Percentiles rank a stretch among this genome's conserved stretches.
Evolutionary conservation across 2,888 invertebrate genomes (phyloP).

Genomic region (Ptycholaimellus sp.): DNA sequence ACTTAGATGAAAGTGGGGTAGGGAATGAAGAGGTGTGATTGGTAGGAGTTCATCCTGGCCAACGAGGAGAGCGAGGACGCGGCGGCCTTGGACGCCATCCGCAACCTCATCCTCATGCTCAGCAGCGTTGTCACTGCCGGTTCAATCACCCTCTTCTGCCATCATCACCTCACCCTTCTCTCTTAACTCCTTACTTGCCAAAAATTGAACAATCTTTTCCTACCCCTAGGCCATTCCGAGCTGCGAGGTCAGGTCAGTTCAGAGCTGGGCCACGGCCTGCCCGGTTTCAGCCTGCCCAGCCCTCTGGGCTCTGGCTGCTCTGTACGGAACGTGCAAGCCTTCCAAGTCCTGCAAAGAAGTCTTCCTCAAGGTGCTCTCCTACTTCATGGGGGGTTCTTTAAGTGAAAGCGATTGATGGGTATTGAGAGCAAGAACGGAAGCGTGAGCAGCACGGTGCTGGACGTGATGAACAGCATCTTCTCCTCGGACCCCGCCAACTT

Average conservation of each 20-base stretch:
- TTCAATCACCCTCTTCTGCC: neutral
- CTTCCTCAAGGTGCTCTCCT: slow-evolving; percentile 50
- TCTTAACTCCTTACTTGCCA: too few relatives aligned
- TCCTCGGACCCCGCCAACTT: slow-evolving; percentile 94
- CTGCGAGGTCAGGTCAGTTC: neutral
- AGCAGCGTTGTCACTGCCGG: slow-evolving; percentile 83
- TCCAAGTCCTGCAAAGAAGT: slow-evolving; percentile 77
- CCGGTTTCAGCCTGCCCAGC: slow-evolving; percentile 71
- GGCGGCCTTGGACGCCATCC: slow-evolving; percentile 65
- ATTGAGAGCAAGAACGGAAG: too few relatives aligned
- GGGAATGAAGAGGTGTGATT: too few relatives aligned
- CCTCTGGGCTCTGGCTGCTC: slow-evolving; percentile 59
- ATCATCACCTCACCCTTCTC: slow-evolving; percentile 2
- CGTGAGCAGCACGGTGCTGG: slow-evolving; percentile 34
- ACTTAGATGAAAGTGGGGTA: slow-evolving; percentile 5
- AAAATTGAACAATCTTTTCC: too few relatives aligned
- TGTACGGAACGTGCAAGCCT: slow-evolving; percentile 80
- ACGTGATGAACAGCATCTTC: slow-evolving; percentile 83
- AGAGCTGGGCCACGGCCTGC: slow-evolving; percentile 60
- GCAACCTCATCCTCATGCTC: slow-evolving; percentile 73
- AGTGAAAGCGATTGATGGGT: too few relatives aligned
- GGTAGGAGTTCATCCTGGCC: too few relatives aligned
- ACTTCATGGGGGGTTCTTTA: slow-evolving; percentile 1
- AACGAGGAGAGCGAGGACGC: too few relatives aligned
- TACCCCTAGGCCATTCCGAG: slow-evolving; percentile 8